phyloP scores from a whole-genome alignment of 2,797 vertebrate species.

The Molothrus ater region DNA sequence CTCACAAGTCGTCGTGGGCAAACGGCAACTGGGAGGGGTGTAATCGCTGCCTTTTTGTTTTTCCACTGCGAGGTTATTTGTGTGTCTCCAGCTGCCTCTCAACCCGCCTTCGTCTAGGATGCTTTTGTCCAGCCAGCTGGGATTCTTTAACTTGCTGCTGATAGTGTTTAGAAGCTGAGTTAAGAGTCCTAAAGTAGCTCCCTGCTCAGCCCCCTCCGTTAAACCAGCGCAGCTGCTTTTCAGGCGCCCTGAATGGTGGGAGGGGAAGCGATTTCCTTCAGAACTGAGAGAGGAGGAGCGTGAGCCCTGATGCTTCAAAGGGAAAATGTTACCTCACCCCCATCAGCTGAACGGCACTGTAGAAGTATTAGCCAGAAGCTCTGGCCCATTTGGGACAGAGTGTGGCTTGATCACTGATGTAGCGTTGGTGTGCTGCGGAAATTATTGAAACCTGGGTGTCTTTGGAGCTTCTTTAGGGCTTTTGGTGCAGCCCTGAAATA shows the following conservation, averaged over 20 bases:
- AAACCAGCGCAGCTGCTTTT: not conserved
- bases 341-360: not conserved
- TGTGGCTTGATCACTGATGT: not conserved
- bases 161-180: not conserved
- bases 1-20: not conserved
- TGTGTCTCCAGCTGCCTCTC: slow-evolving; percentile 20
- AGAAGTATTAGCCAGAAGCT: not conserved
- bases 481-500: not conserved
- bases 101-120: not conserved
- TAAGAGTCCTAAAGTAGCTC: slow-evolving; percentile 25
- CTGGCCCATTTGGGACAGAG: not conserved
- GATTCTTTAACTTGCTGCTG: slow-evolving; percentile 18
- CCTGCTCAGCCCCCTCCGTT: not conserved
- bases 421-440: not conserved
- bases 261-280: not conserved
- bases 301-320: not conserved
- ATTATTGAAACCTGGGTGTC: not conserved
- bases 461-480: not conserved
- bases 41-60: not conserved
- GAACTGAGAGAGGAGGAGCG: not conserved
- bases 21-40: not conserved
- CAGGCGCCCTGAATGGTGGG: not conserved
- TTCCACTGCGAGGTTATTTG: not conserved
- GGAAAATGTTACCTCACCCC: not conserved
- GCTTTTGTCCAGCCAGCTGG: slow-evolving; percentile 45